phyloP scores from a whole-genome alignment of 1,140 invertebrate species.

The Ptiloglossa arizonensis region DNA sequence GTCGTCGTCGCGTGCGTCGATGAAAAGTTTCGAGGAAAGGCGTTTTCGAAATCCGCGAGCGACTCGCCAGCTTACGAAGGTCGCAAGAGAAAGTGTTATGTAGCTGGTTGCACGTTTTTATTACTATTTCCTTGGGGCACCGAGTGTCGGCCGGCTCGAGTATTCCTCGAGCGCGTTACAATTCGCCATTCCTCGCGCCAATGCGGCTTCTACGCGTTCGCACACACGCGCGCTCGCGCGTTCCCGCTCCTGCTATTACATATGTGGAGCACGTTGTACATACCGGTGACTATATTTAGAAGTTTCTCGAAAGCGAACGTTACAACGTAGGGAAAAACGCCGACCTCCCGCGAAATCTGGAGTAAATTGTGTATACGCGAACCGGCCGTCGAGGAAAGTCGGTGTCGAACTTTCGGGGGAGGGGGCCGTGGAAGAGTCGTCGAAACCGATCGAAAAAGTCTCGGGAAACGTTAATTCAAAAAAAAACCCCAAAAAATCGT shows the following conservation, averaged over 20 bases:
- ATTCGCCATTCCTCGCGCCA: slow-evolving; percentile 38
- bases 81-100: slow-evolving; percentile 54
- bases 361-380: background rate
- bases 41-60: slow-evolving; percentile 20
- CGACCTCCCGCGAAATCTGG: slow-evolving; percentile 28
- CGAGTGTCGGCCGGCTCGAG: slow-evolving; percentile 21
- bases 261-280: slow-evolving; percentile 53
- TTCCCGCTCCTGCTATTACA: slow-evolving; percentile 34
- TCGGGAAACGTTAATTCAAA: too few relatives aligned
- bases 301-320: slow-evolving; percentile 44
- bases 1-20: background rate
- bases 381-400: background rate
- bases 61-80: slow-evolving; percentile 23
- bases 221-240: background rate
- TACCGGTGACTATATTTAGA: slow-evolving; percentile 49
- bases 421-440: too few relatives aligned
- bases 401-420: background rate
- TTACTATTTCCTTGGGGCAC: slow-evolving; percentile 46
- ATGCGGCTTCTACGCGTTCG: background rate
- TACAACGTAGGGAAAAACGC: slow-evolving; percentile 21
- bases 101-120: slow-evolving; percentile 41
- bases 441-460: too few relatives aligned
- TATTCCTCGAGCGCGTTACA: slow-evolving; percentile 38
- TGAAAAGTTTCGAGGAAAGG: slow-evolving; percentile 35
- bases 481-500: too few relatives aligned